A percentile compares a stretch with the other conserved stretches of the same genome.
Conservation (phyloP, 2,113 vertebrate genomes). For the Mastomys natalensis region DNA sequence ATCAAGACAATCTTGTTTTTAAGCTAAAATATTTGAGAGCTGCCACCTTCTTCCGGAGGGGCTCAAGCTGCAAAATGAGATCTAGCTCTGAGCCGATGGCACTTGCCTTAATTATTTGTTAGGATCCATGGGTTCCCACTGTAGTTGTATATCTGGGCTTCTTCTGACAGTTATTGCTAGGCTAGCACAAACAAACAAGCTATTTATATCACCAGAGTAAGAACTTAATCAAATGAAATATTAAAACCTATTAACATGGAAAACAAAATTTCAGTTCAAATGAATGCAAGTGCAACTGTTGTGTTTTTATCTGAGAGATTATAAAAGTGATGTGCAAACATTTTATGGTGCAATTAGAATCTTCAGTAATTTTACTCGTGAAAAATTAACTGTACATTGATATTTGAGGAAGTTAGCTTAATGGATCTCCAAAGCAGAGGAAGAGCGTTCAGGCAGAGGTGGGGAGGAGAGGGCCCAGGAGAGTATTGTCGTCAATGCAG, state of each 20-base stretch:
- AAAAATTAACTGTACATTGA: not conserved
- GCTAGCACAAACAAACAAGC: conserved; percentile 64
- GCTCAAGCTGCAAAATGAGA: not conserved
- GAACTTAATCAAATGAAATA: conserved; percentile 68
- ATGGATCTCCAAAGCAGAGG: not conserved
- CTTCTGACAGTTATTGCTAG: conserved; percentile 53
- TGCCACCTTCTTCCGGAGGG: not conserved
- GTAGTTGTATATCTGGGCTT: conserved; percentile 31
- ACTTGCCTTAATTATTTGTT: conserved; percentile 35
- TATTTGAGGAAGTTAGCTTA: conserved; percentile 53
- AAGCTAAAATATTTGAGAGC: not conserved
- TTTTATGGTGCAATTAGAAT: conserved; percentile 53
- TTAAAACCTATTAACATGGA: conserved; percentile 56
- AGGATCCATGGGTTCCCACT: conserved; percentile 58
- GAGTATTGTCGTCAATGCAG: not conserved
- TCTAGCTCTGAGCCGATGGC: not conserved
- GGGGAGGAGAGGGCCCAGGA: not conserved
- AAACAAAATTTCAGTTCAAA: conserved; percentile 20
- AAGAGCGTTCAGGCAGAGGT: not conserved
- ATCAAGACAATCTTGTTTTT: not conserved
- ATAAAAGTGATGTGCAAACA: conserved; percentile 28
- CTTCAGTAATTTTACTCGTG: conserved; percentile 7
- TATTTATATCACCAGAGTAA: conserved; percentile 66
- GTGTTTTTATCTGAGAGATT: conserved; percentile 39
- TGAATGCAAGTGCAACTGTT: conserved; percentile 6